Conservation (phyloP, 2,888 invertebrate genomes). For the Drosophila anomelani region DNA sequence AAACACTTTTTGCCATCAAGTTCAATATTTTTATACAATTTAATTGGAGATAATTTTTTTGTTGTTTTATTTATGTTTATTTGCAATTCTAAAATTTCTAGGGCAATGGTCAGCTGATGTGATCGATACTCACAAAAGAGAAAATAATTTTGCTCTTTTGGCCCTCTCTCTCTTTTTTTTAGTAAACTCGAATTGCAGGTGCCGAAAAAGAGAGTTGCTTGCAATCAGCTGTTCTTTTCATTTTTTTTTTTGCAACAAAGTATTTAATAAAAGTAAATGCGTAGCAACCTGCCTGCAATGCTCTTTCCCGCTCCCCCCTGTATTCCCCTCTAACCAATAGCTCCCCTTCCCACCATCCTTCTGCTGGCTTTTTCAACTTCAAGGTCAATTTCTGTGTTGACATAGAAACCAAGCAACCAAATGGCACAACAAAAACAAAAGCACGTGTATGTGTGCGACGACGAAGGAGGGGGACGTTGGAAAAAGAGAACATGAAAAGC, state of each 20-base stretch:
- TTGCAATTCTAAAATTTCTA: no score
- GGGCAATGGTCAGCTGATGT: not conserved
- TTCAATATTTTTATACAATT: not conserved
- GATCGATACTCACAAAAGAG: not conserved
- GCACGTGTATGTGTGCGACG: constrained; percentile 33
- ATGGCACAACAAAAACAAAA: constrained; percentile 53
- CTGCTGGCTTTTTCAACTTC: constrained; percentile 31
- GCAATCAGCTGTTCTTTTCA: constrained; percentile 28
- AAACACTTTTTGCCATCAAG: not conserved
- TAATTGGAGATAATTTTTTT: not conserved
- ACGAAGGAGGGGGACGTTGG: constrained; percentile 21
- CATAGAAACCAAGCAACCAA: constrained; percentile 68
- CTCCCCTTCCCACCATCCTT: not conserved
- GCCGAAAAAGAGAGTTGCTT: constrained; percentile 5
- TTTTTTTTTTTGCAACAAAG: not conserved
- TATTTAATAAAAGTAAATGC: constrained; percentile 21
- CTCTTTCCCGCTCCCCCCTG: not conserved
- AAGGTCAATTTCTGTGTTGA: constrained; percentile 75
- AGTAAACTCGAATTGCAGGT: not conserved
- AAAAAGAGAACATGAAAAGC: not conserved
- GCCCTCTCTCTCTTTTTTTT: constrained; percentile 4
- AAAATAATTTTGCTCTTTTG: not conserved
- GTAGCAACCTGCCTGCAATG: not conserved
- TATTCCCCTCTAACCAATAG: not conserved
- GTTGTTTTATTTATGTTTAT: not conserved